Evolutionary conservation across 2,888 invertebrate genomes (phyloP).

Genomic region (Coleophora deauratella): DNA sequence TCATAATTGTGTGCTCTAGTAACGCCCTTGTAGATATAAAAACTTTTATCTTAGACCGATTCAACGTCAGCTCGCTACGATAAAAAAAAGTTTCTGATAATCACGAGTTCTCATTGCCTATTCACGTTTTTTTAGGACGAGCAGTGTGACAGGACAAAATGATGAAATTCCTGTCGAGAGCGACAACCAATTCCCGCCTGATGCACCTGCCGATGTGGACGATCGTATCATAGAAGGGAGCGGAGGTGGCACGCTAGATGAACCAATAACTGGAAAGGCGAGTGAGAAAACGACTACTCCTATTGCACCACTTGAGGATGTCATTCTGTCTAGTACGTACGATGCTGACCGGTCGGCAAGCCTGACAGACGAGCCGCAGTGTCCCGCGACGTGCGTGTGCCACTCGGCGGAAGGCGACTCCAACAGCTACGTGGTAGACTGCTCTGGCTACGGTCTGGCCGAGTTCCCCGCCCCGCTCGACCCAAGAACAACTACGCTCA

Average conservation of each 20-base stretch:
- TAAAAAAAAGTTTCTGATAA: constrained; percentile 37
- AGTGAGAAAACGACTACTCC: constrained; percentile 6
- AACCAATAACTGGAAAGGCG: constrained; percentile 28
- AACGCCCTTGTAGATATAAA: constrained; percentile 57
- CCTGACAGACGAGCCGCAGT: constrained; percentile 12
- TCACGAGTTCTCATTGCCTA: constrained; percentile 35
- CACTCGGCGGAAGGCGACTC: constrained; percentile 43
- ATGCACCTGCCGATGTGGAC: constrained; percentile 36
- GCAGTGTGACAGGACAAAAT: constrained; percentile 36
- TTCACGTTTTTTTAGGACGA: constrained; percentile 28
- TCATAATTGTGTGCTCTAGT: constrained; percentile 19
- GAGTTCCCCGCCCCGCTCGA: constrained; percentile 61
- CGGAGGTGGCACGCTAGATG: constrained; percentile 37
- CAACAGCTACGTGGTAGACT: constrained; percentile 51
- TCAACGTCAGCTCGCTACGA: constrained; percentile 55
- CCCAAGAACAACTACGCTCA: constrained; percentile 44
- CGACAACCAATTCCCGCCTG: constrained; percentile 59
- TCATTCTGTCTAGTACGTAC: not conserved
- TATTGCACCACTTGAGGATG: constrained; percentile 35
- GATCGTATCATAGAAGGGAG: constrained; percentile 39
- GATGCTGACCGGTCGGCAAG: constrained; percentile 14
- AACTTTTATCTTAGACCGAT: constrained; percentile 52
- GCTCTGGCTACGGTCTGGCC: constrained; percentile 60
- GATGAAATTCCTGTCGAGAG: constrained; percentile 52
- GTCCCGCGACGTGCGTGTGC: constrained; percentile 52